Percentiles rank a stretch among this genome's conserved stretches.
Evolutionary conservation across 2,797 vertebrate genomes (phyloP).

Genomic region (Anabas testudineus): DNA sequence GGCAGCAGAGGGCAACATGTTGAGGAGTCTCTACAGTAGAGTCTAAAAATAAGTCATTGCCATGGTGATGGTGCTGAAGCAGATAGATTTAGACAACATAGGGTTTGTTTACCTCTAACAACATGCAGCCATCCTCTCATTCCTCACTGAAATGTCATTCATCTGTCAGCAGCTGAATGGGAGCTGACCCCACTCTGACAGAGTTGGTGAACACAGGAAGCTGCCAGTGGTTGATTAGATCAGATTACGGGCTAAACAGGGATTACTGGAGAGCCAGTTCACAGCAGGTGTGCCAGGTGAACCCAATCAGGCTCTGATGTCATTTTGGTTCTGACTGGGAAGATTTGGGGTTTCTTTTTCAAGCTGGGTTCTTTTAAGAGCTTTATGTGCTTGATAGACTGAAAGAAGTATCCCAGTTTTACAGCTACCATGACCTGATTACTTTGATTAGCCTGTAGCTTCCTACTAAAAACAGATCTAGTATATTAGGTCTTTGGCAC

Average conservation of each 20-base stretch:
- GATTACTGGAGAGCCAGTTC: conserved; percentile 61
- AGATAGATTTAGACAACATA: conserved; percentile 9
- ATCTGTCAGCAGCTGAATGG: neutral
- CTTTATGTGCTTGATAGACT: conserved; percentile 4
- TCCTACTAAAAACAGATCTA: conserved; percentile 22
- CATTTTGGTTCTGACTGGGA: neutral
- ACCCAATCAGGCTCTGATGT: conserved; percentile 1
- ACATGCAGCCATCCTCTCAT: neutral
- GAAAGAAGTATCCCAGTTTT: neutral
- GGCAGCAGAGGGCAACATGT: conserved; percentile 21
- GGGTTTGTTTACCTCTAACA: neutral
- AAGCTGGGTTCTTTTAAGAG: neutral
- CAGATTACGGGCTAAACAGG: conserved; percentile 57
- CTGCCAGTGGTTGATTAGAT: conserved; percentile 36
- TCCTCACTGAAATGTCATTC: neutral
- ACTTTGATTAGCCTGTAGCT: conserved; percentile 23
- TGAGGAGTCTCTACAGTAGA: neutral
- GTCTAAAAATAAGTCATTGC: conserved; percentile 46
- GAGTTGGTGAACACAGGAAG: neutral
- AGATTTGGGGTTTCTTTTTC: neutral
- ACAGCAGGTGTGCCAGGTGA: conserved; percentile 25
- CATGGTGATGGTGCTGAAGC: conserved; percentile 49
- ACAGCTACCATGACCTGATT: conserved; percentile 16
- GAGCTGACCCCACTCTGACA: neutral
- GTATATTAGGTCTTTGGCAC: neutral